Evolutionary conservation across 2,113 vertebrate genomes (phyloP).

Genomic region (Halichoeres trimaculatus): DNA sequence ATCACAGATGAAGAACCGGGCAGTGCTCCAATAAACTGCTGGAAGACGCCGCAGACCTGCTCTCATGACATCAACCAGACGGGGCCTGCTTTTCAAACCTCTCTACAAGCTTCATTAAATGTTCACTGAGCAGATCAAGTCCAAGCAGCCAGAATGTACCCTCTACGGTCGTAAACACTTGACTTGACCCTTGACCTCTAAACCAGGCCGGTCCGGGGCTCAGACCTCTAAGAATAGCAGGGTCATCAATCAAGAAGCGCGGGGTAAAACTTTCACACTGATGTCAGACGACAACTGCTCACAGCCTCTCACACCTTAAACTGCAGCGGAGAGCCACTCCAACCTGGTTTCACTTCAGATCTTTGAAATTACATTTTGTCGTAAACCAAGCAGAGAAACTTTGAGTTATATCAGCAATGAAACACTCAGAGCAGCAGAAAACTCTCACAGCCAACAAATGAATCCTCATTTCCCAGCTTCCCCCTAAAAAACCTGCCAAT

Average conservation of each 20-base stretch:
- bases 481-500: too few species aligned
- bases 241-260: slow-evolving; percentile 39
- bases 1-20: slow-evolving; percentile 65
- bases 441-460: too few species aligned
- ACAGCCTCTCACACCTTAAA: background rate
- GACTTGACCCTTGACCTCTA: slow-evolving; percentile 34
- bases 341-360: too few species aligned
- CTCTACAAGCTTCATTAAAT: slow-evolving; percentile 42
- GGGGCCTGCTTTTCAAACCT: slow-evolving; percentile 43
- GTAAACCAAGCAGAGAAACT: too few species aligned
- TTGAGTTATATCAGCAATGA: too few species aligned
- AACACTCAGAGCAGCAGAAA: too few species aligned
- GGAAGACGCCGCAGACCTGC: slow-evolving; percentile 45
- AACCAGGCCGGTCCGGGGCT: slow-evolving; percentile 3
- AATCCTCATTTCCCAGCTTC: too few species aligned
- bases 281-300: background rate
- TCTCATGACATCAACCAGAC: slow-evolving; percentile 70
- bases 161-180: slow-evolving; percentile 30
- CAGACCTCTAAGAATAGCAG: slow-evolving; percentile 52
- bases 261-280: slow-evolving; percentile 24
- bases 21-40: slow-evolving; percentile 64
- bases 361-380: too few species aligned
- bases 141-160: slow-evolving; percentile 4
- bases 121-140: slow-evolving; percentile 25
- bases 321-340: too few species aligned